Evolutionary conservation across 1,140 invertebrate genomes (phyloP), one percentile per base, ranked within the genome.

Genomic region (Brachionus plicatilis): DNA sequence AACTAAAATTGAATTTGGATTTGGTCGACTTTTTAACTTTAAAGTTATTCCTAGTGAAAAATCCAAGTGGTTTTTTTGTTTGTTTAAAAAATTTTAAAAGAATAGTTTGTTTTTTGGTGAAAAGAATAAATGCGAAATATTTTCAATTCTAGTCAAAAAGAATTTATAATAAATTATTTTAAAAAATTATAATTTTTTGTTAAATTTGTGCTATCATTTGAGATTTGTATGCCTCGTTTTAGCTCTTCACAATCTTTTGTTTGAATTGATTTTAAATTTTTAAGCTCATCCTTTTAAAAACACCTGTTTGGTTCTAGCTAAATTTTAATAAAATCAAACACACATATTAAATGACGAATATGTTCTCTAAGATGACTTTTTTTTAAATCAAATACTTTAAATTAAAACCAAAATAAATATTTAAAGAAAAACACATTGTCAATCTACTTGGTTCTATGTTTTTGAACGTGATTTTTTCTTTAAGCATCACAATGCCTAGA

Each of bases 121-220:
- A 53, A 53, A 50, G 12, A 14, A 14, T 53, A 53, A 53, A 53
- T 53, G 17, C 47, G 47, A 53, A 53, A 53, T 53, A 60, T 60
- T 60, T 7, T 37, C 33, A 37, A 37, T 60, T 60, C 53, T 60
- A 24, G 5, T 60, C 17, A 2, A 60, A 20, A 60, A 9, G 2
- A 60, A 60, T 60, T 60, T 60, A 60, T 60, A 60, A 60, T 60
- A 60, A 60, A 60, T 60, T 60, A 60, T 60, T 60, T 60, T 60
- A 60, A 20, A 37, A 14, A 60, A 60, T 60, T 60, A 60, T 60
- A 60, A 60, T 37, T 60, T 56, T 60, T 60, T 60, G n/a, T 27
- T 60, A 60, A 8, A 20, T 60, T 60, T 24, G 27, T 60, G 53
- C 53, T 20, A 20, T 60, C 53, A 60, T 60, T 60, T 60, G 3